A percentile compares a stretch with the other conserved stretches of the same genome.
phyloP scores from a whole-genome alignment of 2,113 vertebrate genomes.

The Melanocharis versteri region DNA sequence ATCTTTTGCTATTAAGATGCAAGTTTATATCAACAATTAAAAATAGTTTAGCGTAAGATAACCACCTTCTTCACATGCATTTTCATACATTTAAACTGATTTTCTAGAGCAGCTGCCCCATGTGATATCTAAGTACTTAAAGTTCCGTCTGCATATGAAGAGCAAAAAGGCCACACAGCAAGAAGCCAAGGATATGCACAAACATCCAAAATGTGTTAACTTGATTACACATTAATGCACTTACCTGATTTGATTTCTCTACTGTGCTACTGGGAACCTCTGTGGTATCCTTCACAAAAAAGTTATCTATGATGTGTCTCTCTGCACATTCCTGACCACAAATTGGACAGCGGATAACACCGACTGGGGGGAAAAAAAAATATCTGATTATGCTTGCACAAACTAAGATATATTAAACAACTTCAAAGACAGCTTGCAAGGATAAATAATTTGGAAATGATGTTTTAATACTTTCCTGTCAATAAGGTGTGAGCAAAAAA shows the following conservation, averaged over 20 bases:
- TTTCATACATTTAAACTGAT: not conserved
- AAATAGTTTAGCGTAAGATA: not conserved
- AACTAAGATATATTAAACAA: not conserved
- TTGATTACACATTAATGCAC: constrained; percentile 37
- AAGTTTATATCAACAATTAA: not conserved
- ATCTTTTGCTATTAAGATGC: not conserved
- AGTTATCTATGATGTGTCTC: constrained; percentile 95
- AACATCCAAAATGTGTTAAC: not conserved
- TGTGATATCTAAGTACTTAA: not conserved
- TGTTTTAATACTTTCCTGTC: not conserved
- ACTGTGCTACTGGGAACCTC: constrained; percentile 98
- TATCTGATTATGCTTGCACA: not conserved
- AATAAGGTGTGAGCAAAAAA: not conserved
- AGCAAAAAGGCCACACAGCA: constrained; percentile 9
- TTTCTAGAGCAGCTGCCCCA: not conserved
- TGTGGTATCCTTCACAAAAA: constrained; percentile 96
- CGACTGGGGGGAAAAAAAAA: constrained; percentile 71
- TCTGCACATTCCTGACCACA: constrained; percentile 96
- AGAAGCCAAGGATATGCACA: not conserved
- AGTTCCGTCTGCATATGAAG: not conserved
- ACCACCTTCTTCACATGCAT: not conserved
- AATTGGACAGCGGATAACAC: constrained; percentile 91
- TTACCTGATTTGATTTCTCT: constrained; percentile 96
- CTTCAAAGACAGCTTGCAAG: constrained; percentile 1
- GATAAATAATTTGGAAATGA: not conserved